Percentiles rank a stretch among this genome's conserved stretches.
These are phyloP conservation scores for Barnardius zonarius DNA, from an alignment of 2,113 vertebrate species.

Conservation along the genomic window DNA sequence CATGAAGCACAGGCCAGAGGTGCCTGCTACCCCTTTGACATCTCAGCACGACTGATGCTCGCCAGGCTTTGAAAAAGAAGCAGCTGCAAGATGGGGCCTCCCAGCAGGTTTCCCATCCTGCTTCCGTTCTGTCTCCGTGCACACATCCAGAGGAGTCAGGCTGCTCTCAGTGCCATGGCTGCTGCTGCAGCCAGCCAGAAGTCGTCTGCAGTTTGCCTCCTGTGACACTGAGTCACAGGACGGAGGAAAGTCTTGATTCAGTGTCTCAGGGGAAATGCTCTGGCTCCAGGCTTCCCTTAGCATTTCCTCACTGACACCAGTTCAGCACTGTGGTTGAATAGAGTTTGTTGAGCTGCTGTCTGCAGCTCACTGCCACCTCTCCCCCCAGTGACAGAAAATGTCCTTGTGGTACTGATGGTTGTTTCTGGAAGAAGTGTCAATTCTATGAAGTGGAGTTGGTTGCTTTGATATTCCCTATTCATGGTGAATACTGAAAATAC, in stretches of 20 bases:
- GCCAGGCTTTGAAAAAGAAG: neutral
- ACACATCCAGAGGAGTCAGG: neutral
- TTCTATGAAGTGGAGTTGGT: neutral
- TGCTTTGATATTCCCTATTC: neutral
- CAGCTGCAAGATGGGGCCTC: neutral
- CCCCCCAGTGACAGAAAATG: neutral
- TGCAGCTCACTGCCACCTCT: neutral
- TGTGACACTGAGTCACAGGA: slow-evolving; percentile 45
- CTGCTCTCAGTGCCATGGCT: neutral
- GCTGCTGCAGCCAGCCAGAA: slow-evolving; percentile 4
- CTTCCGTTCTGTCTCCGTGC: rapidly evolving
- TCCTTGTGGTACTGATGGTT: neutral
- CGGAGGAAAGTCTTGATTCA: slow-evolving; percentile 30
- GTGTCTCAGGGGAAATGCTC: slow-evolving; percentile 24
- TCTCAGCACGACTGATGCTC: neutral
- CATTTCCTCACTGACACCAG: neutral
- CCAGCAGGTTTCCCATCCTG: neutral
- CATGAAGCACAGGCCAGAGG: neutral
- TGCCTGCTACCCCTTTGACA: neutral
- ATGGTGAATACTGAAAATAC: neutral
- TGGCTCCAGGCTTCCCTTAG: slow-evolving; percentile 30
- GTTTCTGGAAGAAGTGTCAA: neutral
- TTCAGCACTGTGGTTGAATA: neutral
- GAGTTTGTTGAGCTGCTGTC: neutral
- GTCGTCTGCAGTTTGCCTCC: neutral